Evolutionary conservation across 2,113 vertebrate species (phyloP).

Genomic region (Laterallus jamaicensis): DNA sequence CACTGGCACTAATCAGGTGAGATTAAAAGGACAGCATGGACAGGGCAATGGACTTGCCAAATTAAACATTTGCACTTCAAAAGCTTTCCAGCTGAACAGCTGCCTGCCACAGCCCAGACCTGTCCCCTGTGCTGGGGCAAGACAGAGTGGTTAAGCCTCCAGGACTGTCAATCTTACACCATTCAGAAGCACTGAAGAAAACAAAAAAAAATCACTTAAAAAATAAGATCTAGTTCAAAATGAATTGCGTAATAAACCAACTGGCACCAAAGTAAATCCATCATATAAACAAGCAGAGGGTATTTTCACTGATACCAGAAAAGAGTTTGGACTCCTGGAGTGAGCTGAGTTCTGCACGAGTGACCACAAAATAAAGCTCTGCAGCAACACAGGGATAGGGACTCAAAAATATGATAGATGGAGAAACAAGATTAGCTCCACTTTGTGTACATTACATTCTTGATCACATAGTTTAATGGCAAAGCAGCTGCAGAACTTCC

Average conservation of each 20-base stretch:
- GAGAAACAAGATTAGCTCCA: not conserved
- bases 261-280: slow-evolving; percentile 15
- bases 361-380: slow-evolving; percentile 17
- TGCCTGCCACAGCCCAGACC: not conserved
- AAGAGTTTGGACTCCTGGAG: not conserved
- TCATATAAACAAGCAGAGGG: not conserved
- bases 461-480: not conserved
- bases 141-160: not conserved
- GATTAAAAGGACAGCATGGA: not conserved
- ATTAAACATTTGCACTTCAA: not conserved
- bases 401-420: slow-evolving; percentile 1
- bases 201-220: not conserved
- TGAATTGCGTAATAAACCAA: not conserved
- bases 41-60: not conserved
- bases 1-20: not conserved
- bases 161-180: not conserved
- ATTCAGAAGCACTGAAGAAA: not conserved
- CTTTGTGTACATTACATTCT: not conserved
- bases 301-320: not conserved
- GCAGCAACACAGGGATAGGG: not conserved
- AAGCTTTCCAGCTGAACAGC: not conserved
- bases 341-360: not conserved
- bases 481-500: slow-evolving; percentile 10
- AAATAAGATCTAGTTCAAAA: not conserved
- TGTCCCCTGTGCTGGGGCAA: not conserved